Base-by-base conservation (phyloP, 2,797 vertebrate species). In the Hypotaenidia okinawae region DNA sequence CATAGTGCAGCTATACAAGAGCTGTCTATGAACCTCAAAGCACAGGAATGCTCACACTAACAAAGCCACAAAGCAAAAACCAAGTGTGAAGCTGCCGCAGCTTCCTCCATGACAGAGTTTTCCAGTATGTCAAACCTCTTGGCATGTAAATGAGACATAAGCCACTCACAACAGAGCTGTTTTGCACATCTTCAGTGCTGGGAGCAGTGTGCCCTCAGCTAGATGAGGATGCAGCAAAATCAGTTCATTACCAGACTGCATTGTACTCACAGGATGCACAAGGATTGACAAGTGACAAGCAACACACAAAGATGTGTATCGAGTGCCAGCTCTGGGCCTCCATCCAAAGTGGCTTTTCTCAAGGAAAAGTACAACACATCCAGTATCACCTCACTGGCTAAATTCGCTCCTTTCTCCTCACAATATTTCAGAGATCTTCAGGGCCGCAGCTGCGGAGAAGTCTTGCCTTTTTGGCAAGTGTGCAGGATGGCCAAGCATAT, bases 381-480 rank as follows among this genome's bases (percentile, higher is more conserved):
- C 89, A 74, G 41, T 79, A 78, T 61, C 89, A 87, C 68, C 52
- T 93, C 5, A 0, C 58, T 80, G 84, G 78, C 54, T 95, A 23
- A 21, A 23, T 57, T 92, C 0, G 0, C 49, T 87, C 59, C 58
- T 66, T 94, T 90, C 62, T 91, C n/a, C 84, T 93, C 45, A 11
- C 10, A 77, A 2, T 37, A 58, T 89, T 95, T 89, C 27, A 64
- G 72, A 92, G 66, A 84, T 93, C 69, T 93, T 95, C 47, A 81
- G 76, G 18, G 82, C 47, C 2, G 0, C 93, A 97, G 72, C 91
- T 81, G 62, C 22, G 10, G 70, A 87, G 76, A 97, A 97, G 81
- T 27, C 25, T 77, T 96, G 91, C 68, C 52, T 97, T 96, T 96
- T 86, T 97, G 95, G 96, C 90, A 96, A 87, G 79, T 7, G 58